Evolutionary conservation across 2,888 invertebrate genomes (phyloP).

Genomic region (Drosophila longiperda): DNA sequence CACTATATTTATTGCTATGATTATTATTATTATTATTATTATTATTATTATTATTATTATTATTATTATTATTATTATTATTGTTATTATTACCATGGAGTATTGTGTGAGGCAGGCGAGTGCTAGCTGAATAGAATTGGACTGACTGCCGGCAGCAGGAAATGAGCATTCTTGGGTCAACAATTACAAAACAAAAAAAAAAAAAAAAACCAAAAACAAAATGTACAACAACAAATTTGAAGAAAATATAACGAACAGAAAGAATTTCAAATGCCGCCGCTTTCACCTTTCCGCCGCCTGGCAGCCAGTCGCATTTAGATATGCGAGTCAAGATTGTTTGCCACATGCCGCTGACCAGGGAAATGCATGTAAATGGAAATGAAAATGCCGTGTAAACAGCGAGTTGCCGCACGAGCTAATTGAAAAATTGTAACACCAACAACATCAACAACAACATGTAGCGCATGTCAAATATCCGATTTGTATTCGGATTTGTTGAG

Average conservation of each 20-base stretch:
- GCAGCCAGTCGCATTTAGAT: conserved; percentile 33
- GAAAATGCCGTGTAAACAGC: conserved; percentile 53
- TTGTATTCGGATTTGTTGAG: conserved; percentile 22
- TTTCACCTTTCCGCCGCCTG: conserved; percentile 55
- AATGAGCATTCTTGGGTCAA: conserved; percentile 55
- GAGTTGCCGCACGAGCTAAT: conserved; percentile 45
- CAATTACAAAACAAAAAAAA: conserved; percentile 40
- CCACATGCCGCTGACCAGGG: conserved; percentile 41
- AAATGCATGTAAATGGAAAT: conserved; percentile 64
- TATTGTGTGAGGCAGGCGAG: conserved; percentile 28
- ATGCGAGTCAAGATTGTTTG: conserved; percentile 18
- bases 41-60: not conserved
- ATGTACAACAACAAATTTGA: not conserved
- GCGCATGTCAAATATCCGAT: conserved; percentile 23
- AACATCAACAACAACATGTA: conserved; percentile 23
- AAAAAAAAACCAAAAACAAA: conserved; percentile 2
- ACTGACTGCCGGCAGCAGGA: conserved; percentile 49
- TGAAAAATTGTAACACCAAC: conserved; percentile 46
- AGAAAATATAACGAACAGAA: conserved; percentile 20
- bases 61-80: not conserved
- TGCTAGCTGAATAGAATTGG: conserved; percentile 2
- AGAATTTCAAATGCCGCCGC: conserved; percentile 56
- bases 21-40: conserved; percentile 16
- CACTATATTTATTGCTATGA: conserved; percentile 6
- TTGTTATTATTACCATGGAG: conserved; percentile 1